Percentiles rank a stretch among this genome's conserved stretches.
Conservation (phyloP, 2,888 invertebrate species). For the Andrena bucephala region DNA sequence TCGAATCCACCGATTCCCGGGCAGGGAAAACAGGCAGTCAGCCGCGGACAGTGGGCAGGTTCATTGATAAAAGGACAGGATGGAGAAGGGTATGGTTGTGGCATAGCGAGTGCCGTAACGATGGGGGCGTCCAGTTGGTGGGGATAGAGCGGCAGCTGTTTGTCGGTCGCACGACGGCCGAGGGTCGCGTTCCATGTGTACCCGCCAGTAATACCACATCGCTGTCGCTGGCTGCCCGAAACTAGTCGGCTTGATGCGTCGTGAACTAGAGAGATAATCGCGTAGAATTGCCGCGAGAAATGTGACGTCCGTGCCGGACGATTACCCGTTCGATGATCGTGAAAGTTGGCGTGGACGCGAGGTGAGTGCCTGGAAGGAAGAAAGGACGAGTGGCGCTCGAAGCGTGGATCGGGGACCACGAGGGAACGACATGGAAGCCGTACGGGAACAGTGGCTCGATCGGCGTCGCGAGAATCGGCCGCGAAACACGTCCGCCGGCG, state of each 20-base stretch:
- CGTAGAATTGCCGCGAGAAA: conserved; percentile 1
- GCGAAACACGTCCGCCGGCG: background rate
- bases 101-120: conserved; percentile 29
- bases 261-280: background rate
- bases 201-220: conserved; percentile 71
- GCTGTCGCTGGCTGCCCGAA: conserved; percentile 30
- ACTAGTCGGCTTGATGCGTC: background rate
- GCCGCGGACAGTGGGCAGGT: background rate
- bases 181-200: conserved; percentile 71
- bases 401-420: background rate
- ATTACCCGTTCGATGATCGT: background rate
- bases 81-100: conserved; percentile 22
- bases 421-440: conserved; percentile 9
- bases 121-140: conserved; percentile 63
- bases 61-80: conserved; percentile 34
- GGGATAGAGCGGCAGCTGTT: conserved; percentile 76
- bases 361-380: background rate
- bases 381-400: background rate
- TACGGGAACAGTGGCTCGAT: background rate
- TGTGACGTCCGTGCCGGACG: background rate
- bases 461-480: conserved; percentile 5
- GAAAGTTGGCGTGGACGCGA: background rate
- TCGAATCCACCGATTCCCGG: background rate
- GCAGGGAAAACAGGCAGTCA: background rate
- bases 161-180: conserved; percentile 56